Evolutionary conservation across 2,113 vertebrate species (phyloP), one percentile per base, ranked within the genome.

Genomic region (Stigmatopora nigra): DNA sequence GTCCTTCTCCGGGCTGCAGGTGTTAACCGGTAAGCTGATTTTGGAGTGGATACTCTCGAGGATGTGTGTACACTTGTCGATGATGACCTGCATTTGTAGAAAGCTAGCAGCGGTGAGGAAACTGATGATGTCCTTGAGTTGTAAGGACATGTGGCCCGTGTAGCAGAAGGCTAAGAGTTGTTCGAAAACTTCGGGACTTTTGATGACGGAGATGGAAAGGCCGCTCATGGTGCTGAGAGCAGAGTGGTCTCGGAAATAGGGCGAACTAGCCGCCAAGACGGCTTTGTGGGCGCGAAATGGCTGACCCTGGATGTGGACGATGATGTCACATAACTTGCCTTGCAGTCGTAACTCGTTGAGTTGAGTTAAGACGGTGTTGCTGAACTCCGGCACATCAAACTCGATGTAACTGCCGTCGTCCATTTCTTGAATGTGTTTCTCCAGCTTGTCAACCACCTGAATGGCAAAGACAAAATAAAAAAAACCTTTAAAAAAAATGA

Each of bases 351-450:
- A 92, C 73, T 98, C 94, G 0, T 99, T 99, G 64, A 99, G 91
- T 86, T 99, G 96, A 89, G 91, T 95, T 84, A 99, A 91, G 71
- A 99, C 95, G 20, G 92, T 94, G 92, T 91, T 98, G 90, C 97
- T 98, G 93, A 98, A 97, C 88, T 97, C 95, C 1, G 97, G 95
- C 91, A 99, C 95, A 70, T 99, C 95, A 77, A 99, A 98, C 92
- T 99, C 94, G 90, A 99, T 94, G 90, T 95, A 97, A 91, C 93
- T 93, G 92, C 93, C 94, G 88, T 90, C 90, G 90, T 98, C 97
- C 97, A 98, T 98, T 89, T 92, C 94, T 96, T 89, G 82, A 73
- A 87, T 84, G 69, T 70, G 75, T 84, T 85, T 88, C 79, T 87
- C 86, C 87, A 85, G 84, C 77, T 83, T 84, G 85, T 58, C 71